These are phyloP conservation scores for Stomorhina lunata DNA, from an alignment of 2,888 invertebrate genomes.

Conservation along the genomic window DNA sequence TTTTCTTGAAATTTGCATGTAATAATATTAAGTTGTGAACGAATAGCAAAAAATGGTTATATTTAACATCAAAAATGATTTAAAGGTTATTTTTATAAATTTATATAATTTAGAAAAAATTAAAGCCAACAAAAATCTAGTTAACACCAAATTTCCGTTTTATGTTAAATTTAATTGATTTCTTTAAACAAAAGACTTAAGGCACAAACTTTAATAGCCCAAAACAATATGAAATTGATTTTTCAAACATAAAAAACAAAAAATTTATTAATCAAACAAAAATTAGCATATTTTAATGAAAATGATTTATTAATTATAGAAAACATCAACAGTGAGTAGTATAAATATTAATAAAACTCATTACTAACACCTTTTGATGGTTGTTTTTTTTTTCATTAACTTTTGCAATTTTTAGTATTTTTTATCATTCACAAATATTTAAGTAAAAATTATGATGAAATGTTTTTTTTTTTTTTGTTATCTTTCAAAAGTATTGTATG, in stretches of 20 bases:
- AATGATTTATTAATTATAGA: constrained; percentile 11
- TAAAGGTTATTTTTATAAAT: constrained; percentile 26
- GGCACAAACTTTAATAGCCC: constrained; percentile 53
- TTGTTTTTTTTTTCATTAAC: background rate
- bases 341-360: background rate
- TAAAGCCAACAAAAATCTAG: background rate
- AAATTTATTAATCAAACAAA: background rate
- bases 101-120: background rate
- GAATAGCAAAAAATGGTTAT: too few relatives aligned
- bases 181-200: constrained; percentile 48
- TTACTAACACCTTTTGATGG: background rate
- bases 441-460: constrained; percentile 43
- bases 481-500: background rate
- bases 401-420: constrained; percentile 27
- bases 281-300: constrained; percentile 27
- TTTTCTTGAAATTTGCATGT: constrained; percentile 26
- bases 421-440: constrained; percentile 14
- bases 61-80: background rate
- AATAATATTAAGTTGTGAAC: too few relatives aligned
- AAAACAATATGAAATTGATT: background rate
- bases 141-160: background rate
- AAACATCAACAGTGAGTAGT: background rate
- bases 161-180: constrained; percentile 12
- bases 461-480: constrained; percentile 42
- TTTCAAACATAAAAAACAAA: background rate